Conservation (phyloP, 2,113 vertebrate genomes). For the Rhinolophus sinicus region DNA sequence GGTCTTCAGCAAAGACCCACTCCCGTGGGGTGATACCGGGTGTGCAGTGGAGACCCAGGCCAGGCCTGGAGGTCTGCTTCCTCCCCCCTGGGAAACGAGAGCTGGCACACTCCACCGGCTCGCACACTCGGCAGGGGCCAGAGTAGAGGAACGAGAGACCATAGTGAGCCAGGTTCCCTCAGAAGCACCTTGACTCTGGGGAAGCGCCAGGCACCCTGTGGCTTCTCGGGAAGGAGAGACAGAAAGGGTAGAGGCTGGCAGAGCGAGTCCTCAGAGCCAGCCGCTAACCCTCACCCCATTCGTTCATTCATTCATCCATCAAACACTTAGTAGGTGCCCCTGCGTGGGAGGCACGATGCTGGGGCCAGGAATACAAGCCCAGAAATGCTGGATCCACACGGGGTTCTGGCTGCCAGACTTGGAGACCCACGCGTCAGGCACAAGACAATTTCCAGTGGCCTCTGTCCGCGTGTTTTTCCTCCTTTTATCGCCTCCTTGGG, state of each 20-base stretch:
- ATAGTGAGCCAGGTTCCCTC: neutral
- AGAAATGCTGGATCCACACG: neutral
- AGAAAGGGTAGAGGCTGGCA: neutral
- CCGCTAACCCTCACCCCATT: rapidly evolving
- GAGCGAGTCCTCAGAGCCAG: neutral
- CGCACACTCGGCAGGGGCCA: neutral
- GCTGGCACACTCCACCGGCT: neutral
- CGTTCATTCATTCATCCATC: too few relatives aligned
- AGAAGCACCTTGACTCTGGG: neutral
- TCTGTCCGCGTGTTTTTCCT: neutral
- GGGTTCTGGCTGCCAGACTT: neutral
- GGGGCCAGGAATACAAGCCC: neutral
- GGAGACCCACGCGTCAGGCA: neutral
- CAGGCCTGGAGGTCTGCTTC: neutral
- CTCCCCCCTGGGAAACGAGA: rapidly evolving
- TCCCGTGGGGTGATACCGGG: neutral
- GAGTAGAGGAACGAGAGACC: rapidly evolving
- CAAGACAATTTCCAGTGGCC: neutral
- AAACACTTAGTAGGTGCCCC: neutral
- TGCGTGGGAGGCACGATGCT: neutral
- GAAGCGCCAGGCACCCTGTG: rapidly evolving
- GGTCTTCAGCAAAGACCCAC: neutral
- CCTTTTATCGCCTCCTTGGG: neutral
- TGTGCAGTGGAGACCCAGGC: rapidly evolving
- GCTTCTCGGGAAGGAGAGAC: neutral